A percentile compares a stretch with the other conserved stretches of the same genome.
Evolutionary conservation across 2,797 vertebrate genomes (phyloP).

Genomic region (Pseudomugil tenellus): DNA sequence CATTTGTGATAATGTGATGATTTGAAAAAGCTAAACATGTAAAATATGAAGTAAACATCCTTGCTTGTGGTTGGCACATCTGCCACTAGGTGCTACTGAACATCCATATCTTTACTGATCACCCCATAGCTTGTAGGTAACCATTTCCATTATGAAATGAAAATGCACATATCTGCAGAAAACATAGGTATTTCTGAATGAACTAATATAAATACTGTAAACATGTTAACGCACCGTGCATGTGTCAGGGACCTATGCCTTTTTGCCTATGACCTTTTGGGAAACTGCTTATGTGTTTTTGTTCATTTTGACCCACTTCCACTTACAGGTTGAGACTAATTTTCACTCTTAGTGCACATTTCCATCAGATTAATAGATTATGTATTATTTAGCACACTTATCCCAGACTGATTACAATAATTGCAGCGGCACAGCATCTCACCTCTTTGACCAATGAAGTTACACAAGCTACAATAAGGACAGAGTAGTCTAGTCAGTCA

Average conservation of each 20-base stretch:
- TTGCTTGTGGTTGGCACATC: not conserved
- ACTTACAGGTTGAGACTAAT: not conserved
- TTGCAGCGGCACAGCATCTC: conserved; percentile 9
- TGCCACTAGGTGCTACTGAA: conserved; percentile 43
- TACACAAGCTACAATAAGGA: conserved; percentile 7
- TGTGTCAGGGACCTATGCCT: not conserved
- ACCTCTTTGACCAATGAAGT: conserved; percentile 8
- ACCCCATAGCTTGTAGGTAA: not conserved
- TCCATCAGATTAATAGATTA: conserved; percentile 51
- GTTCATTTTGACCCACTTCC: conserved; percentile 12
- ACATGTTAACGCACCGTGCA: conserved; percentile 6
- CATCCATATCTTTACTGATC: not conserved
- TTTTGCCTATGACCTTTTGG: not conserved
- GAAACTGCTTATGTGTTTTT: conserved; percentile 8
- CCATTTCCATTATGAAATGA: not conserved
- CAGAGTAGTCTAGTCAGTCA: not conserved
- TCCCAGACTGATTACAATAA: conserved; percentile 41
- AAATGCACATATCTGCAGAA: not conserved
- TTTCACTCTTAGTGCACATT: not conserved
- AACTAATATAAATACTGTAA: not conserved
- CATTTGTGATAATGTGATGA: not conserved
- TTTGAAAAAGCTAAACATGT: not conserved
- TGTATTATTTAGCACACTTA: conserved; percentile 3
- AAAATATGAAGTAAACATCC: not conserved
- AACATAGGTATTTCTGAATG: not conserved